Base-by-base conservation (phyloP, 1,140 invertebrate species). In the Atta texana region DNA sequence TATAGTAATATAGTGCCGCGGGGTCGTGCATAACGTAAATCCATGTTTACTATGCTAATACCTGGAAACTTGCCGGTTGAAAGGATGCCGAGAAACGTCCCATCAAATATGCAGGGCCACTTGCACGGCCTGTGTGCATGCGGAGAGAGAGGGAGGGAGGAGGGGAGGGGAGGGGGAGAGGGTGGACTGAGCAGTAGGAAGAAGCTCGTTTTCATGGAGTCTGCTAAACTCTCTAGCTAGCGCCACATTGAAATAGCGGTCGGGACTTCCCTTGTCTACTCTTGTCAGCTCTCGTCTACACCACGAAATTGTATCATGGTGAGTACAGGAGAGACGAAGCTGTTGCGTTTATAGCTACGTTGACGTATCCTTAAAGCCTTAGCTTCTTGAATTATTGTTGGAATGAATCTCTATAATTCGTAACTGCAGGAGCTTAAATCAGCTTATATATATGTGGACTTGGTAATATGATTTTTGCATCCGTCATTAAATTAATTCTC, bases 31-130 rank as follows among this genome's bases (percentile, higher is more conserved):
- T 93, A 93, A 94, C 90, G 92, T 93, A 94, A 93, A 94, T 93
- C 92, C 91, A 93, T 93, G 93, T 94, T 93, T 94, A 91, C 93
- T 92, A 93, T 93, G 93, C 92, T 94, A 94, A 94, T 93, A 93
- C 92, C 87, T 90, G 89, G 91, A 93, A 94, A 93, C 92, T 93
- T 93, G 91, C 91, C 91, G 90, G 88, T 87, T 93, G 92, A 94
- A 94, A 94, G 93, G 93, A 93, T 90, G 92, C 89, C 87, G 91
- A 91, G 91, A 92, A 92, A 93, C 89, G 92, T 89, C 87, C 85
- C 84, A 94, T 94, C 90, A 94, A 94, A 94, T 94, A 94, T 94
- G 92, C 92, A 94, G 77, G 88, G 89, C 92, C 92, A 94, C 92
- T 93, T 93, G 89, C 92, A 82, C 68, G 88, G 71, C 63, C 82